Evolutionary conservation across 2,888 invertebrate genomes (phyloP), one percentile per base, ranked within the genome.

Genomic region (Apotomis turbidana): DNA sequence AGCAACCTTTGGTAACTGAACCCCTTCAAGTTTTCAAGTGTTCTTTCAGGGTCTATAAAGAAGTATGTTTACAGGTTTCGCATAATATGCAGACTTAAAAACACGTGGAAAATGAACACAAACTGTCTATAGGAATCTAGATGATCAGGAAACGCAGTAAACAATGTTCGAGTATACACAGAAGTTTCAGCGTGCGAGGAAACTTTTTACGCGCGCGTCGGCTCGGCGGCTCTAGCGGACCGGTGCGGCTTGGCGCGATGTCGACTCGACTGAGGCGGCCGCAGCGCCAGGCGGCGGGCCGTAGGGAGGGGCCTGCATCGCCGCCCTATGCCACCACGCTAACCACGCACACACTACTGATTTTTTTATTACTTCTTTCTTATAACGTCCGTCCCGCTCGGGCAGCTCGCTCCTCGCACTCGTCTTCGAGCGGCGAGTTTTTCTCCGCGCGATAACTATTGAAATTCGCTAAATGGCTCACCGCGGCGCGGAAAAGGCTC

Each of bases 391-490:
- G 85, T 92, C 92, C 85, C 88, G 85, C 87, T 92, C 91, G 78
- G 87, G 84, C 90, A 77, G 77, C 74, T 79, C 81, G 76, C 78
- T 76, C 75, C 79, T 80, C 83, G 83, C 82, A 79, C 76, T 84
- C 84, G 83, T 91, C 91, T 83, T 88, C 82, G 83, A 62, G 80
- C 78, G 84, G 83, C 82, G 89, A 90, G 92, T 92, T 92, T 93
- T 93, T 93, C 93, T 92, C 90, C 86, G 83, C 86, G 91, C 88
- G 93, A 91, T 93, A 93, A 92, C 93, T 93, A 93, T 93, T 92
- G 93, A 93, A 93, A 93, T 93, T 93, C 91, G 93, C 93, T 93
- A 93, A 93, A 93, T 88, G 90, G 90, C 88, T 92, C 90, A 87
- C 91, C 90, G 90, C 91, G 89, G 89, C 87, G 90, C 88, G 91